Conservation (phyloP, 2,888 invertebrate genomes). For the Orthosia gothica region DNA sequence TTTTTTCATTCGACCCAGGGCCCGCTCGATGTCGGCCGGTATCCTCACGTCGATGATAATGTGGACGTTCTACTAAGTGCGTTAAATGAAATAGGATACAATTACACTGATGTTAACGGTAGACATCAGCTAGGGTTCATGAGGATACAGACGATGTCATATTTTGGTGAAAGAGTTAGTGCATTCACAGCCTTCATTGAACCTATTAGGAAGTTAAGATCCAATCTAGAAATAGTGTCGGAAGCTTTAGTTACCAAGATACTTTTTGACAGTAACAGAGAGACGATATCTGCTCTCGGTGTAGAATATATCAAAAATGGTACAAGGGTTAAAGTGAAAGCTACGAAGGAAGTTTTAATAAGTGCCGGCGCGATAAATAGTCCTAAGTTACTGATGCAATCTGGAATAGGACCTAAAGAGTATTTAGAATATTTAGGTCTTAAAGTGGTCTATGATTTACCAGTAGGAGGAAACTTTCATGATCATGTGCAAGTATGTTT, state of each 20-base stretch:
- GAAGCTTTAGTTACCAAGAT: constrained; percentile 87
- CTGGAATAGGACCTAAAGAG: constrained; percentile 87
- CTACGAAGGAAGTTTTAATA: constrained; percentile 84
- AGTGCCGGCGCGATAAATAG: constrained; percentile 87
- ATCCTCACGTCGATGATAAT: constrained; percentile 87
- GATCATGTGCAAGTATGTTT: constrained; percentile 88
- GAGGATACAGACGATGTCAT: constrained; percentile 88
- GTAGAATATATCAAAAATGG: constrained; percentile 87
- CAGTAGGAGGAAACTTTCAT: constrained; percentile 88
- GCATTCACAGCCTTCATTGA: constrained; percentile 87
- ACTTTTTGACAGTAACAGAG: constrained; percentile 76
- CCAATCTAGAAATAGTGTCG: constrained; percentile 82
- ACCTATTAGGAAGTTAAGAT: constrained; percentile 83
- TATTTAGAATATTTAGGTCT: constrained; percentile 87
- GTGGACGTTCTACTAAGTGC: constrained; percentile 86
- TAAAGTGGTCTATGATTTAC: constrained; percentile 80
- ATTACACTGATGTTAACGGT: constrained; percentile 88
- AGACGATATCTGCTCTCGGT: constrained; percentile 77
- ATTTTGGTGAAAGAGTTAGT: constrained; percentile 88
- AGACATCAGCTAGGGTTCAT: constrained; percentile 87
- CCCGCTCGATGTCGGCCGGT: constrained; percentile 87
- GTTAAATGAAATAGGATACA: constrained; percentile 86
- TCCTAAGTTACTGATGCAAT: constrained; percentile 87
- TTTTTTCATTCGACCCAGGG: constrained; percentile 87
- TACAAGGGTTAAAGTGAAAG: constrained; percentile 79